Percentiles rank a stretch among this genome's conserved stretches.
Conservation (phyloP, 2,113 vertebrate species). For the Galeopterus variegatus region DNA sequence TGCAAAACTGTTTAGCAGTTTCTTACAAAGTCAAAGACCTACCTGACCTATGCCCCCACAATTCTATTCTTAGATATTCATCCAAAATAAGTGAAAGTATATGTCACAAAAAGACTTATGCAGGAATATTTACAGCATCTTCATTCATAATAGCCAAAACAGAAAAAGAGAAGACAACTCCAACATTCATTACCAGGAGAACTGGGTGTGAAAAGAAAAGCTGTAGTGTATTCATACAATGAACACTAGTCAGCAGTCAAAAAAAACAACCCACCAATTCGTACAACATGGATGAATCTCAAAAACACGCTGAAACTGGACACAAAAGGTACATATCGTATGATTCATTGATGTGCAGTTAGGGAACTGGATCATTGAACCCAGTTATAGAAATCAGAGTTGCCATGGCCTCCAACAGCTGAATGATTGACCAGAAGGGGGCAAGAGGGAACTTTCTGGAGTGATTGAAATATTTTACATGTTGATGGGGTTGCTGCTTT, state of each 20-base stretch:
- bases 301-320: background rate
- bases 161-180: background rate
- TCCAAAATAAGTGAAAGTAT: background rate
- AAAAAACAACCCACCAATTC: background rate
- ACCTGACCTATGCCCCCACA: no score
- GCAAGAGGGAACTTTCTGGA: background rate
- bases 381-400: background rate
- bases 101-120: background rate
- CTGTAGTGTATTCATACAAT: background rate
- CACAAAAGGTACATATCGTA: fast-evolving
- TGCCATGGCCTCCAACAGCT: no score
- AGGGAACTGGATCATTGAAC: background rate
- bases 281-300: background rate
- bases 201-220: background rate
- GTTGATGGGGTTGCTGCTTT: background rate
- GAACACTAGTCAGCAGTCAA: background rate
- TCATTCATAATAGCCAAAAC: background rate
- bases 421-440: no score
- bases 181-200: background rate
- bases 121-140: background rate
- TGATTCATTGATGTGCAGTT: background rate
- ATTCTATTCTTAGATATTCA: background rate
- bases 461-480: background rate
- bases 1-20: background rate
- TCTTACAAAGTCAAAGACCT: background rate